A percentile compares a stretch with the other conserved stretches of the same genome.
These are phyloP conservation scores for Leptogaster cylindrica DNA, from an alignment of 2,888 invertebrate species.

Conservation along the genomic window DNA sequence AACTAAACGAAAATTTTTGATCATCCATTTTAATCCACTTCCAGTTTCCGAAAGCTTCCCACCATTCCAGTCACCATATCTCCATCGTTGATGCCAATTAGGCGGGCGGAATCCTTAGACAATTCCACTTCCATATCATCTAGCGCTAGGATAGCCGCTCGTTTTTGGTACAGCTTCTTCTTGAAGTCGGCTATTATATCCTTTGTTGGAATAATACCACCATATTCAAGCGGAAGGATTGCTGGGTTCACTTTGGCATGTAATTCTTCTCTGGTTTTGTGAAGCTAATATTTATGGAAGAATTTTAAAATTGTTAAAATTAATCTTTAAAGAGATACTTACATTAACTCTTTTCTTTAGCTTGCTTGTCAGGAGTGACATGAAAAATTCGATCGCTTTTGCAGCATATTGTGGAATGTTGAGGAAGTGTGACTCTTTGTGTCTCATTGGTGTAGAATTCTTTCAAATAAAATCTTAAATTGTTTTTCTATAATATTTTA, in stretches of 20 bases:
- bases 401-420: conserved; percentile 83
- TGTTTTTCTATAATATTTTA: background rate
- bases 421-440: conserved; percentile 86
- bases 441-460: conserved; percentile 90
- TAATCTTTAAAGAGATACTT: conserved; percentile 57
- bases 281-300: conserved; percentile 66
- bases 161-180: conserved; percentile 67
- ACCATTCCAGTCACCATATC: conserved; percentile 76
- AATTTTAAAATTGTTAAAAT: no score
- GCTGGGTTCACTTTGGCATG: conserved; percentile 73
- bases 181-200: conserved; percentile 84
- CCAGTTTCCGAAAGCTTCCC: conserved; percentile 83
- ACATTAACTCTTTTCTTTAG: conserved; percentile 81
- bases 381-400: conserved; percentile 81
- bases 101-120: conserved; percentile 63
- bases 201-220: conserved; percentile 78
- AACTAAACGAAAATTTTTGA: background rate
- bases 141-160: conserved; percentile 71
- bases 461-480: conserved; percentile 61
- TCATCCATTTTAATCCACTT: conserved; percentile 72
- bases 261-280: conserved; percentile 76
- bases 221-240: conserved; percentile 86
- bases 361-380: conserved; percentile 83
- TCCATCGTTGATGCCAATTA: conserved; percentile 69
- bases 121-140: conserved; percentile 80